Evolutionary conservation across 2,113 vertebrate species (phyloP), one percentile per base, ranked within the genome.

Genomic region (Camelus bactrianus): DNA sequence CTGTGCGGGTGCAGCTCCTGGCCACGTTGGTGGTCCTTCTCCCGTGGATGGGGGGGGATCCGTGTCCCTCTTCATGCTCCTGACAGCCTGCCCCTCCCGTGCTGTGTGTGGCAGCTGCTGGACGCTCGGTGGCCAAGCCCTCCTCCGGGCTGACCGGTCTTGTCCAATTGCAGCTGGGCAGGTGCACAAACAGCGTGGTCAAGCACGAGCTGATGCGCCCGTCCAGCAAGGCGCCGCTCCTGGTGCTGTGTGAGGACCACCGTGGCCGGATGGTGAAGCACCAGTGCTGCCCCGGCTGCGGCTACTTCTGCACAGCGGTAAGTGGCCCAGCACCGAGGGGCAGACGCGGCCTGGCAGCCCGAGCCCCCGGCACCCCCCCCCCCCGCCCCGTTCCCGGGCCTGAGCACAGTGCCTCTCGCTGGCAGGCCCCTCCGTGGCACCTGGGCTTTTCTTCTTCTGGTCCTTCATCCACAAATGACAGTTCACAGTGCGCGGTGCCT

Each of bases 201-300:
- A 99, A 99, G 98, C 99, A 99, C 73, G 99, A 99, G 98, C 99
- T 99, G 98, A 99, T 99, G 99, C 99, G 99, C 73, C 99, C 99
- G 1, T 99, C 99, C 89, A 99, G 99, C 98, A 99, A 99, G 60
- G 99, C 99, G 54, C 99, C 99, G 12, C 99, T 99, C 89, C 97
- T 99, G 98, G 99, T 99, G 94, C 98, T 99, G 97, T 99, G 99
- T 79, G 99, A 99, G 98, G 99, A 99, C 98, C 99, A 99, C 98
- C 98, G 99, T 97, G 99, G 99, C 16, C 99, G 99, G 92, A 99
- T 99, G 99, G 99, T 99, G 95, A 99, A 99, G 97, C 99, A 99
- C 98, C 99, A 99, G 98, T 99, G 99, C 98, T 99, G 99, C 97
- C 99, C 99, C 0, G 99, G 99, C 96, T 99, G 99, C 96, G 99